Conservation (phyloP, 2,888 invertebrate species). For the Perithous albicinctus region DNA sequence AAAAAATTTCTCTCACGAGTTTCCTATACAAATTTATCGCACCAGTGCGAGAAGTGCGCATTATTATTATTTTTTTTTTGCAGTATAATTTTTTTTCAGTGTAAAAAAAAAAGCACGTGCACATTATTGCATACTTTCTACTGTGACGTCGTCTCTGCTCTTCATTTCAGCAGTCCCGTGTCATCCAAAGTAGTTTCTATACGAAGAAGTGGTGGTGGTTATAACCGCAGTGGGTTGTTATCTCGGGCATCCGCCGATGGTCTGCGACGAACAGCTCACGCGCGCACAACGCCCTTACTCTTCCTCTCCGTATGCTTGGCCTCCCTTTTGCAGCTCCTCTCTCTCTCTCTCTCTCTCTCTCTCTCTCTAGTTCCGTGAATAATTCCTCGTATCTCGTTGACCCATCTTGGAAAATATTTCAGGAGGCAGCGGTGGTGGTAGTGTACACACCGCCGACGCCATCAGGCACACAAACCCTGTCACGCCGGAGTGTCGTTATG, state of each 20-base stretch:
- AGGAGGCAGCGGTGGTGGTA: conserved; percentile 50
- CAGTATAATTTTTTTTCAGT: neutral
- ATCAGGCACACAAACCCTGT: conserved; percentile 5
- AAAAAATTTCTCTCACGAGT: too few species aligned
- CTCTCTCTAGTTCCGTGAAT: conserved; percentile 72
- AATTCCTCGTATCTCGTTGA: conserved; percentile 77
- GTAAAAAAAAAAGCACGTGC: neutral
- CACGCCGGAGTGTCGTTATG: conserved; percentile 15
- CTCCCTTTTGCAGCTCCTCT: conserved; percentile 36
- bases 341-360: conserved; percentile 55
- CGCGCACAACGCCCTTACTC: conserved; percentile 41
- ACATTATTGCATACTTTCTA: conserved; percentile 18
- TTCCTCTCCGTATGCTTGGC: neutral
- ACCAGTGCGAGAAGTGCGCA: too few species aligned
- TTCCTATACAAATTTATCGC: too few species aligned
- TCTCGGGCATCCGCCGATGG: conserved; percentile 64
- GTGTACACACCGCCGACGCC: conserved; percentile 58
- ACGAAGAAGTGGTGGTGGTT: neutral
- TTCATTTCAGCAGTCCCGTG: conserved; percentile 10
- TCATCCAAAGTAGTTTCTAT: conserved; percentile 21
- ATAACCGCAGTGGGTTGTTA: conserved; percentile 66
- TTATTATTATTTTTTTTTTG: neutral
- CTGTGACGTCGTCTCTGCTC: conserved; percentile 35
- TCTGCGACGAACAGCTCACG: conserved; percentile 44
- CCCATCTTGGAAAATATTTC: conserved; percentile 75